Conservation (phyloP, 2,113 vertebrate genomes). For the Cololabis saira region DNA sequence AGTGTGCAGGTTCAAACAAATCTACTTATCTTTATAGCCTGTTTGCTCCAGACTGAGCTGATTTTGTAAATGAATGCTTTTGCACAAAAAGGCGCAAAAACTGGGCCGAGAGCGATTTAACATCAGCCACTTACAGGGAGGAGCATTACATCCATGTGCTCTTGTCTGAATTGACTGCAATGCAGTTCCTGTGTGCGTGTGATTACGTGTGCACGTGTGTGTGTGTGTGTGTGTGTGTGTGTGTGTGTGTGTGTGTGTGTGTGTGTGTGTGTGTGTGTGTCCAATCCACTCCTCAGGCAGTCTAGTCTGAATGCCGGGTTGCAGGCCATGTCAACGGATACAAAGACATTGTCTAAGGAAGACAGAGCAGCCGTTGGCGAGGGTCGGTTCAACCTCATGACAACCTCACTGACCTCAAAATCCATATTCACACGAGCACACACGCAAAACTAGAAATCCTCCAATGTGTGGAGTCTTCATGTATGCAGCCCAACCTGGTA, state of each 20-base stretch:
- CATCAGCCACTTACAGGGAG: constrained; percentile 22
- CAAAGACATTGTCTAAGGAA: constrained; percentile 48
- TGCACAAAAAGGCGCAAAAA: constrained; percentile 28
- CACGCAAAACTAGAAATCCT: constrained; percentile 13
- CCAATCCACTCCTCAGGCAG: constrained; percentile 16
- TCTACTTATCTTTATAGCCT: constrained; percentile 9
- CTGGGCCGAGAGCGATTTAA: constrained; percentile 21
- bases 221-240: constrained; percentile 8
- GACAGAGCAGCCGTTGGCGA: constrained; percentile 46
- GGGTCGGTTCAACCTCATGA: constrained; percentile 2
- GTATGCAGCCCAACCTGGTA: constrained; percentile 56
- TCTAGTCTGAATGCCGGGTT: constrained; percentile 42
- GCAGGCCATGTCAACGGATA: constrained; percentile 51
- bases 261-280: not conserved
- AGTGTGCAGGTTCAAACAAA: constrained; percentile 10
- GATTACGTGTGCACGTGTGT: not conserved
- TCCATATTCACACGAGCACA: no score
- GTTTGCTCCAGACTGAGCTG: constrained; percentile 14
- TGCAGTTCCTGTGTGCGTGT: constrained; percentile 19
- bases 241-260: not conserved
- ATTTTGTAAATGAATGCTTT: constrained; percentile 33
- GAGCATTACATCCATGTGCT: constrained; percentile 24
- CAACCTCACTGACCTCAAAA: constrained; percentile 37
- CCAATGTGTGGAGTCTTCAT: constrained; percentile 17
- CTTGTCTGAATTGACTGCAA: constrained; percentile 28